phyloP scores from a whole-genome alignment of 2,113 vertebrate genomes.

The Prunella himalayana region DNA sequence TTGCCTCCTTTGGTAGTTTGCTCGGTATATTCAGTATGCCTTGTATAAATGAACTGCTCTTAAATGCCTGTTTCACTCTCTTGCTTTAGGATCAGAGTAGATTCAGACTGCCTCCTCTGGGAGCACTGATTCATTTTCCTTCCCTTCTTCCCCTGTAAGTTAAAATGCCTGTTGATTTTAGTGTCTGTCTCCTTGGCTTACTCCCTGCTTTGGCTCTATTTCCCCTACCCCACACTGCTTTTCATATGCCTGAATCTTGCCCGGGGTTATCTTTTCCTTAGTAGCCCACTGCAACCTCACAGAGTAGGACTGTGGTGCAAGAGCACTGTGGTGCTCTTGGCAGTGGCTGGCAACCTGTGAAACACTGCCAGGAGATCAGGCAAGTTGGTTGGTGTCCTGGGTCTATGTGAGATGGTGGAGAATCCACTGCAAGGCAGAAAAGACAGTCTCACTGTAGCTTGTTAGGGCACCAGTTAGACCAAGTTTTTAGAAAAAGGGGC shows the following conservation, averaged over 20 bases:
- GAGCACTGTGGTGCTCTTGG: background rate
- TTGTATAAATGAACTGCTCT: conserved; percentile 1
- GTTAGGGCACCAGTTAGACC: background rate
- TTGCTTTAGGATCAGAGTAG: background rate
- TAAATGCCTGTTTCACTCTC: background rate
- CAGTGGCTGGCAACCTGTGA: background rate
- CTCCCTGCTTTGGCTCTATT: background rate
- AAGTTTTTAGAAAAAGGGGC: background rate
- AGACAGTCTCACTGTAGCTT: background rate
- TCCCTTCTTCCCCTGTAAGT: background rate
- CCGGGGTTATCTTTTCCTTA: background rate
- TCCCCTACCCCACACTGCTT: background rate
- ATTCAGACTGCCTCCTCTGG: background rate
- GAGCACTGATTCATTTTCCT: background rate
- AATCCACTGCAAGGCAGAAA: background rate
- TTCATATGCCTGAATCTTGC: background rate
- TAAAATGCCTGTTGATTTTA: background rate
- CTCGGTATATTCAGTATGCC: background rate
- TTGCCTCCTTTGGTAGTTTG: background rate
- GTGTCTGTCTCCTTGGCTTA: background rate
- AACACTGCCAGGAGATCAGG: background rate
- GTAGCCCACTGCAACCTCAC: background rate
- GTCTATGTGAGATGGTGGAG: background rate
- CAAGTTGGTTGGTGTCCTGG: background rate
- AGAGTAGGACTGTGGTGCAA: background rate